Conservation (phyloP, 92 coral and sea anemone genomes). For the Palythoa grandiflora region DNA sequence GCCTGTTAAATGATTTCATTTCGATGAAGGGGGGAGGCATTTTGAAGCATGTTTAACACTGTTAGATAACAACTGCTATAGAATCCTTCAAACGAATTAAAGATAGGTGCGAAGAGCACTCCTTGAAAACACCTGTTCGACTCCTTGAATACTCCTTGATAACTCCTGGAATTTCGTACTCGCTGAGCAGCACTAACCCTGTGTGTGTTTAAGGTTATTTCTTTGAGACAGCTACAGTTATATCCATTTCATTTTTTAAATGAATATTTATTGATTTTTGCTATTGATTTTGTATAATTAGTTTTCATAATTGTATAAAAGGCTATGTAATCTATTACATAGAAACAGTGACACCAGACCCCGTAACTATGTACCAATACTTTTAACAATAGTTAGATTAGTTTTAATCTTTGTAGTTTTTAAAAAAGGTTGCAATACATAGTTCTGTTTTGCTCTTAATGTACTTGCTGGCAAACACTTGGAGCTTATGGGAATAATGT, state of each 20-base stretch:
- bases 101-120: no score
- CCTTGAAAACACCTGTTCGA: no score
- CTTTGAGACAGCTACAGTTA: no score
- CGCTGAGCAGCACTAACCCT: no score
- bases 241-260: background rate
- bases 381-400: background rate
- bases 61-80: no score
- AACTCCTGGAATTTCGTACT: no score
- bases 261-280: background rate
- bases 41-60: no score
- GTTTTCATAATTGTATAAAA: background rate
- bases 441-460: background rate
- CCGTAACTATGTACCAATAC: background rate
- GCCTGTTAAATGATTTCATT: no score
- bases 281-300: background rate
- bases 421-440: background rate
- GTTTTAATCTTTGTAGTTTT: background rate
- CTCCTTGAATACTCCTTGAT: no score
- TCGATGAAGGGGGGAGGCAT: no score
- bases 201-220: no score
- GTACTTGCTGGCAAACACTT: slow-evolving; percentile 15
- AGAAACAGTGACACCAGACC: background rate
- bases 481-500: background rate
- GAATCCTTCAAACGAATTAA: no score
- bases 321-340: background rate